Base-by-base conservation (phyloP, 2,888 invertebrate genomes). In the Lysandra bellargus region DNA sequence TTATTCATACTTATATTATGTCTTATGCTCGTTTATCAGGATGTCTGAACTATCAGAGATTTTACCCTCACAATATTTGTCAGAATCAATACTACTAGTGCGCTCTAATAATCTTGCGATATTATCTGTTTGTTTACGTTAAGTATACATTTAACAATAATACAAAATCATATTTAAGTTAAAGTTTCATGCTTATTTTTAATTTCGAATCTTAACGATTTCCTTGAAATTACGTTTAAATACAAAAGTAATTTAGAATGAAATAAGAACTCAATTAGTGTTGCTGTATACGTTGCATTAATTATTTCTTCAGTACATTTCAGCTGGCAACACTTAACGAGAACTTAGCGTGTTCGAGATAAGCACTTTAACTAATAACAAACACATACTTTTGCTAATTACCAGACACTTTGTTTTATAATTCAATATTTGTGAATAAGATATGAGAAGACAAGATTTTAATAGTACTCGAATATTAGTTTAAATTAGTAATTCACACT, bases 1-100 rank as follows among this genome's bases (percentile, higher is more conserved):
- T 93, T 92, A 94, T 94, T 94, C 93, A 93, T 93, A 87, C 86
- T 87, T 87, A 88, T 85, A 88, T 89, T 85, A 88, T 89, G 91
- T 89, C 91, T 87, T 85, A 85, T 80, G 83, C 85, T 84, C 85
- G 90, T 92, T 89, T 87, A 87, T 92, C 90, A 90, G 83, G 81
- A 85, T 83, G 86, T 87, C 74, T 53, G 74, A 78, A 57, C 53
- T 57, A 74, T 79, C 60, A 72, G 17, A 72, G 73, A 74, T 79
- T 40, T 74, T 61, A 73, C 17, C 57, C 60, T 23, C 44, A 37
- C n/a, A 23, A 61, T 75, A 79, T 74, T 73, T 74, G 78, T 78
- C 40, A 78, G 69, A 69, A 79, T 75, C 60, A 72, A 69, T 17
- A 53, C 12, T 23, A 72, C 49, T 53, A 37, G 72, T 72, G 49